These are phyloP conservation scores for Avahi laniger DNA, from an alignment of 2,797 vertebrate species.

Conservation along the genomic window DNA sequence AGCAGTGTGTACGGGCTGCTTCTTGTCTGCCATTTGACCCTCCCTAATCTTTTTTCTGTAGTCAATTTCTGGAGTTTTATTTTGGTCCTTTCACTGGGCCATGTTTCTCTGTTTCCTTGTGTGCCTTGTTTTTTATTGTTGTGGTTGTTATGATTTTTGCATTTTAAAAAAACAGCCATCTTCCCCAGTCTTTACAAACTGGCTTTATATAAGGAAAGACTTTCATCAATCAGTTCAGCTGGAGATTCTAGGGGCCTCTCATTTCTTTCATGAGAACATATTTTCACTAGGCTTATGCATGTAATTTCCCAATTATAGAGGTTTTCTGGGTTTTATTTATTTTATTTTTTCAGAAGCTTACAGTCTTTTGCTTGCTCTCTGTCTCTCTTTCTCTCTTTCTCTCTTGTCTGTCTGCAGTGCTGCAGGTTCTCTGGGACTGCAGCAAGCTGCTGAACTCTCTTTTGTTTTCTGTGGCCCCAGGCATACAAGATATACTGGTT, in stretches of 20 bases:
- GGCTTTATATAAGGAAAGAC: not conserved
- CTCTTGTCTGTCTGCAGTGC: not conserved
- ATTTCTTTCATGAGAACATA: not conserved
- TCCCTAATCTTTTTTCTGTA: too few relatives aligned
- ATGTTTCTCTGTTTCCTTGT: not conserved
- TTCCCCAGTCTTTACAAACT: not conserved
- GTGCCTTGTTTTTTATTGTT: not conserved
- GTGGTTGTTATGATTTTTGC: not conserved
- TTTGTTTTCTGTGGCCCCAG: not conserved
- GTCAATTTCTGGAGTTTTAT: not conserved
- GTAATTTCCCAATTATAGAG: not conserved
- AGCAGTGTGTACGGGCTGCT: too few relatives aligned
- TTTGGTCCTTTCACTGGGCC: not conserved
- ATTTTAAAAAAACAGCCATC: not conserved
- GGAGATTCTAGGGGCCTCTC: not conserved
- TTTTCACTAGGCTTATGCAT: not conserved
- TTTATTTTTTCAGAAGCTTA: not conserved
- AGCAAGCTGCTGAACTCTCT: not conserved
- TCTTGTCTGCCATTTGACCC: too few relatives aligned
- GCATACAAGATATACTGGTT: not conserved
- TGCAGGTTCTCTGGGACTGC: not conserved
- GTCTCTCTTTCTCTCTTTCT: not conserved
- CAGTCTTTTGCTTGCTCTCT: not conserved
- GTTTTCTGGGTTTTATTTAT: not conserved
- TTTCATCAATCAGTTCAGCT: not conserved